A percentile compares a stretch with the other conserved stretches of the same genome.
Conservation (phyloP, 1,140 invertebrate genomes). For the Coptotermes formosanus region DNA sequence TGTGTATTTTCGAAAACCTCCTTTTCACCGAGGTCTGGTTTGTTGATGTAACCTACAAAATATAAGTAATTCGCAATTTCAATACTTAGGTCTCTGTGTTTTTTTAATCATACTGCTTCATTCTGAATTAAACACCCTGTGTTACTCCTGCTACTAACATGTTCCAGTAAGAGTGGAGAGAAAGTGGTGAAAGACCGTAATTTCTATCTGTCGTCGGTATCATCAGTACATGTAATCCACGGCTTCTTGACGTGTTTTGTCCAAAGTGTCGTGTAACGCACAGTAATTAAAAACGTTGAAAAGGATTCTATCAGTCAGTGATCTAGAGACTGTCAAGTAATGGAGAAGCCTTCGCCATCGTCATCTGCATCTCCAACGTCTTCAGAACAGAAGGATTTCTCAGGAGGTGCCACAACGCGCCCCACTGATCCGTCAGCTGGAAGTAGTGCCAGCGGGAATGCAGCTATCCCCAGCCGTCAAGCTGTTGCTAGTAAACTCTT, state of each 20-base stretch:
- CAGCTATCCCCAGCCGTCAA: neutral
- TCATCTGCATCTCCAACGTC: neutral
- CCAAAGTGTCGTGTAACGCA: neutral
- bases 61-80: too few species aligned
- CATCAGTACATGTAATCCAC: neutral
- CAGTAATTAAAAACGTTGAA: neutral
- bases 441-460: neutral
- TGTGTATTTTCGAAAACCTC: neutral
- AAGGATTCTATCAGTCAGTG: neutral
- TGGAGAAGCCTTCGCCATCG: neutral
- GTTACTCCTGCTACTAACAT: too few species aligned
- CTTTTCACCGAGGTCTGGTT: too few species aligned
- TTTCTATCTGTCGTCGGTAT: neutral
- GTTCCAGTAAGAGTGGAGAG: too few species aligned
- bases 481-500: slow-evolving; percentile 52
- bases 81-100: too few species aligned
- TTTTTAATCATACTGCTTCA: too few species aligned
- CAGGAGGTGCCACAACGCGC: neutral
- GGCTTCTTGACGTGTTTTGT: neutral
- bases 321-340: neutral
- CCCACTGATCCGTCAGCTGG: neutral
- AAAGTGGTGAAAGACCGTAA: too few species aligned
- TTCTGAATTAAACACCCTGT: too few species aligned
- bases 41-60: too few species aligned
- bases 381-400: neutral